Evolutionary conservation across 2,797 vertebrate species (phyloP).

Genomic region (Coccyzus lansbergi): DNA sequence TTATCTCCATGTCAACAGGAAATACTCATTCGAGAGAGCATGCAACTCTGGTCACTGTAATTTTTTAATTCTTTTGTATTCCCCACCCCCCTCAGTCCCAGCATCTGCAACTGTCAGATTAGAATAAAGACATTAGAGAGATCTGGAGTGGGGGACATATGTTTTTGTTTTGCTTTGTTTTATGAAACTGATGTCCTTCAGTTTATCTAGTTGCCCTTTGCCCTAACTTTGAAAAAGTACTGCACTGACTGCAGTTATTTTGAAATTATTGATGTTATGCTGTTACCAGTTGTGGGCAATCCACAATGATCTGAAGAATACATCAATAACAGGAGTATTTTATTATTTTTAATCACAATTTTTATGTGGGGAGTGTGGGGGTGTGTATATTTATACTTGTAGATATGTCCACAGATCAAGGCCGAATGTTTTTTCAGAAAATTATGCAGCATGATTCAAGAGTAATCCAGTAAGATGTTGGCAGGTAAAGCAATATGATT

Average conservation of each 20-base stretch:
- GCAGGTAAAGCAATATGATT: not conserved
- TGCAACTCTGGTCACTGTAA: not conserved
- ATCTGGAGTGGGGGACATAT: too few relatives aligned
- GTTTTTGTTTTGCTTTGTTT: not conserved
- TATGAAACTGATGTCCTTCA: not conserved
- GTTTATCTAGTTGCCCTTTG: not conserved
- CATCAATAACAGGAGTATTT: not conserved
- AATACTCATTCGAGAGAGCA: not conserved
- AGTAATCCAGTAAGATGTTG: not conserved
- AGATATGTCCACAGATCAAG: not conserved
- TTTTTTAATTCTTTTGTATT: not conserved
- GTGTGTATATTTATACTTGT: too few relatives aligned
- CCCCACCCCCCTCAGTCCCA: accelerated
- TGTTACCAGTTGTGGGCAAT: not conserved
- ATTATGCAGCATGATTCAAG: not conserved
- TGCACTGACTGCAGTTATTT: not conserved
- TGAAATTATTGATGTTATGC: not conserved
- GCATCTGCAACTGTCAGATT: not conserved
- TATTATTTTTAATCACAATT: not conserved
- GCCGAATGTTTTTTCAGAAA: not conserved
- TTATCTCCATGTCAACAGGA: not conserved
- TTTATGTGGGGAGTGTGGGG: too few relatives aligned
- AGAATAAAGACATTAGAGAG: not conserved
- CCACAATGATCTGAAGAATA: not conserved
- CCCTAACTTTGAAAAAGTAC: not conserved